Base-by-base conservation (phyloP, 2,888 invertebrate genomes). In the Parnassius mnemosyne region DNA sequence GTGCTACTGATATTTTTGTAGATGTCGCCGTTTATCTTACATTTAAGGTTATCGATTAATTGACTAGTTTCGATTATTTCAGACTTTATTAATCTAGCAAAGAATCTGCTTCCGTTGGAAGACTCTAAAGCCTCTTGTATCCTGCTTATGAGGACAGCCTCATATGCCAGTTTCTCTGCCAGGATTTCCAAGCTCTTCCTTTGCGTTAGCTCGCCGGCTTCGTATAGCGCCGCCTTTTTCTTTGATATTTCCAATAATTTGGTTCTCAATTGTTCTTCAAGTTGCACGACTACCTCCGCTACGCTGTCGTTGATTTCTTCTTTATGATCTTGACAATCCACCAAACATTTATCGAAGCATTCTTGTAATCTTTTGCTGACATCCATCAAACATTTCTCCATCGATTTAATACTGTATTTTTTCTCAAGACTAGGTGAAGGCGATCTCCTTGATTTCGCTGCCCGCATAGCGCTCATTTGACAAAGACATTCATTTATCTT, bases 91-190 rank as follows among this genome's bases (percentile, higher is more conserved):
- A 94, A 92, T 60, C 94, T 85, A 68, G 94, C 93, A 72, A 93
- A 93, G 69, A 93, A 87, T 69, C 92, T 85, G 69, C 92, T 92
- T 66, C 92, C 92, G 71, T 93, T 92, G 25, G 92, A 92, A 50
- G 93, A 91, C 63, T 92, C 89, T 57, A 95, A 88, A 56, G 95
- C 94, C 79, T 95, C 94, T 70, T 94, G 93, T 68, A 95, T 93
- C 73, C 94, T 92, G 66, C 94, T 93, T 64, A 95, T 93, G 63
- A 95, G 92, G 34, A 96, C 94, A 63, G 95, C 95, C 85, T 97
- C 96, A 79, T 95, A 96, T 0, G 96, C 96, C 20, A 96, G 91
- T 76, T 96, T 95, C 81, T 96, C 96, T 1, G 96, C 96, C 61
- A 96, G 85, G 60, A 96, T 90, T 74, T 95, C 94, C 67, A 95